These are phyloP conservation scores for Oeneis ivallda DNA, from an alignment of 2,888 invertebrate species.

Conservation along the genomic window DNA sequence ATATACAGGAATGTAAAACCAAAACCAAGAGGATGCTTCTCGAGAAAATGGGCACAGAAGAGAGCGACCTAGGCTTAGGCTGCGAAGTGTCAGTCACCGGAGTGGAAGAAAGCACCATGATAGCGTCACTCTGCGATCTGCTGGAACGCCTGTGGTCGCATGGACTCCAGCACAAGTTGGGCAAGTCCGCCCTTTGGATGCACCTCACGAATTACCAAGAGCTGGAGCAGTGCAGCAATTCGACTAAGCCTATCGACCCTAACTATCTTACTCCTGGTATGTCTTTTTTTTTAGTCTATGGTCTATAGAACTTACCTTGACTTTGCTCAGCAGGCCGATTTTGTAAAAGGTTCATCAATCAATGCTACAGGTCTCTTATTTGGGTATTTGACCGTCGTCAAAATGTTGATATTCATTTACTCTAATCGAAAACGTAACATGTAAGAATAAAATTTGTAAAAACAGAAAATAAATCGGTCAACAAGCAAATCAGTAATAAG, in stretches of 20 bases:
- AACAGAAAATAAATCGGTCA: too few relatives aligned
- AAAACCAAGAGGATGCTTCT: conserved; percentile 99
- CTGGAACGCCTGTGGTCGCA: conserved; percentile 99
- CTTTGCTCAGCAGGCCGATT: too few relatives aligned
- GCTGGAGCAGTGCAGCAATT: conserved; percentile 85
- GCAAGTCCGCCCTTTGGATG: conserved; percentile 98
- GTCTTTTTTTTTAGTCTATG: background rate
- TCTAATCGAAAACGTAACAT: too few relatives aligned
- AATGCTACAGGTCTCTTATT: too few relatives aligned
- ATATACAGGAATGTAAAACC: conserved; percentile 90
- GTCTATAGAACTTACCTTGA: too few relatives aligned
- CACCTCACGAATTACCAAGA: conserved; percentile 96
- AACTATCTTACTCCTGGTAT: conserved; percentile 49
- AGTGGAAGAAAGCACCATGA: conserved; percentile 98
- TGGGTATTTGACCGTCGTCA: too few relatives aligned
- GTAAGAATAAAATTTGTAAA: too few relatives aligned
- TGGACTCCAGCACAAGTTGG: conserved; percentile 96
- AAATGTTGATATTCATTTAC: too few relatives aligned
- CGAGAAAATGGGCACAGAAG: conserved; percentile 99
- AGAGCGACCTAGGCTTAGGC: conserved; percentile 94
- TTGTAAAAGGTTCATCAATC: too few relatives aligned
- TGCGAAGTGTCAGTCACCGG: conserved; percentile 87
- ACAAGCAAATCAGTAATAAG: too few relatives aligned
- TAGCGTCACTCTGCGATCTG: conserved; percentile 98
- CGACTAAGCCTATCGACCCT: conserved; percentile 77